Evolutionary conservation across 2,888 invertebrate genomes (phyloP).

Genomic region (Gortyna flavago): DNA sequence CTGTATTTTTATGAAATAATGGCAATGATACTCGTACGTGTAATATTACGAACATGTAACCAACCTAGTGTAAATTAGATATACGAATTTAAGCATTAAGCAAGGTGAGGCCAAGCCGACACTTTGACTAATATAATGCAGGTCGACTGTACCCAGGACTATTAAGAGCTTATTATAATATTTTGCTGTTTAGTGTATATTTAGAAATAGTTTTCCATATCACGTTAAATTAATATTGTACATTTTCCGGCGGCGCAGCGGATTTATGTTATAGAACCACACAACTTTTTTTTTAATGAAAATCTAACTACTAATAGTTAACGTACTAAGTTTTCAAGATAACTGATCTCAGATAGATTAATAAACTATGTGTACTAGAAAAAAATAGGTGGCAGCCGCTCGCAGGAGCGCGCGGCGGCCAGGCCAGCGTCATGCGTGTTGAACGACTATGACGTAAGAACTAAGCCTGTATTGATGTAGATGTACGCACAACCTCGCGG

Average conservation of each 20-base stretch:
- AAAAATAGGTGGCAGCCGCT: conserved; percentile 27
- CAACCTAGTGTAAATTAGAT: conserved; percentile 51
- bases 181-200: conserved; percentile 53
- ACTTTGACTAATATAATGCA: conserved; percentile 44
- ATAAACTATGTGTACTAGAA: conserved; percentile 48
- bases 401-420: not conserved
- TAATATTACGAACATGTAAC: conserved; percentile 52
- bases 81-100: conserved; percentile 63
- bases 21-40: conserved; percentile 15
- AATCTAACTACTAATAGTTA: conserved; percentile 63
- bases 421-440: not conserved
- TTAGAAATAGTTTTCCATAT: conserved; percentile 56
- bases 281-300: conserved; percentile 36
- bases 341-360: conserved; percentile 67
- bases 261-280: conserved; percentile 42
- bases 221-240: conserved; percentile 43
- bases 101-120: conserved; percentile 67
- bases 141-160: conserved; percentile 54
- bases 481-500: not conserved
- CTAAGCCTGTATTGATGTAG: not conserved
- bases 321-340: conserved; percentile 65
- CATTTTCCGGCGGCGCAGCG: conserved; percentile 48
- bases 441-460: not conserved
- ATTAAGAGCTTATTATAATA: conserved; percentile 61
- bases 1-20: conserved; percentile 19